A percentile compares a stretch with the other conserved stretches of the same genome.
phyloP scores from a whole-genome alignment of 1,140 invertebrate genomes.

The Brachionus angularis region DNA sequence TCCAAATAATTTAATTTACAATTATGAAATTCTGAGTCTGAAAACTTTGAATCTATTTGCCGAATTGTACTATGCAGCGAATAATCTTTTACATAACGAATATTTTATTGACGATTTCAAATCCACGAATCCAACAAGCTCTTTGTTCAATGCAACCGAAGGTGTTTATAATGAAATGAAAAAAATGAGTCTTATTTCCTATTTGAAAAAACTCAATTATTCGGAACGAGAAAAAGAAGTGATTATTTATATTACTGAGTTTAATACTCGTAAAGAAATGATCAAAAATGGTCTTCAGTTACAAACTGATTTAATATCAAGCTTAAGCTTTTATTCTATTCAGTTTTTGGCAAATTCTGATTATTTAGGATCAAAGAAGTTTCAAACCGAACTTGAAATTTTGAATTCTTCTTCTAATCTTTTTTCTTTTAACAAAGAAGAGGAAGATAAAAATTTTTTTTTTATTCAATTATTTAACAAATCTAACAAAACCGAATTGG shows the following conservation, averaged over 20 bases:
- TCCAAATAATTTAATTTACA: not conserved
- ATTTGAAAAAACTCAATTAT: not conserved
- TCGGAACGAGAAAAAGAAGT: constrained; percentile 27
- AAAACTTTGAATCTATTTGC: constrained; percentile 39
- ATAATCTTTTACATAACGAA: constrained; percentile 14
- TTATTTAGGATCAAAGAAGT: constrained; percentile 25
- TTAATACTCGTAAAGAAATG: constrained; percentile 9
- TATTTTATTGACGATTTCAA: constrained; percentile 39
- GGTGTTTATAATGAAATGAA: constrained; percentile 42
- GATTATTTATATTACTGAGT: constrained; percentile 20
- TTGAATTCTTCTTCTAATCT: too few relatives aligned
- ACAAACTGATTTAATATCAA: not conserved
- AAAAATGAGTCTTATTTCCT: constrained; percentile 21
- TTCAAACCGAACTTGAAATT: constrained; percentile 8
- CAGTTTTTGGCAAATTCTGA: constrained; percentile 28
- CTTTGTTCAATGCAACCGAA: too few relatives aligned
- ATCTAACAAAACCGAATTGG: not conserved
- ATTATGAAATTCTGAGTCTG: constrained; percentile 11
- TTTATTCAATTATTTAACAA: not conserved
- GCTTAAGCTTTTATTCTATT: constrained; percentile 14
- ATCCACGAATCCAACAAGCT: not conserved
- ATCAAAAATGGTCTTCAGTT: constrained; percentile 8
- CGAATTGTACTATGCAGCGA: constrained; percentile 32
- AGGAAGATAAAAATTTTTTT: not conserved
- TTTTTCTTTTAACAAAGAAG: too few relatives aligned